These are phyloP conservation scores for Epinotia ramella DNA, from an alignment of 2,888 invertebrate genomes.

Conservation along the genomic window DNA sequence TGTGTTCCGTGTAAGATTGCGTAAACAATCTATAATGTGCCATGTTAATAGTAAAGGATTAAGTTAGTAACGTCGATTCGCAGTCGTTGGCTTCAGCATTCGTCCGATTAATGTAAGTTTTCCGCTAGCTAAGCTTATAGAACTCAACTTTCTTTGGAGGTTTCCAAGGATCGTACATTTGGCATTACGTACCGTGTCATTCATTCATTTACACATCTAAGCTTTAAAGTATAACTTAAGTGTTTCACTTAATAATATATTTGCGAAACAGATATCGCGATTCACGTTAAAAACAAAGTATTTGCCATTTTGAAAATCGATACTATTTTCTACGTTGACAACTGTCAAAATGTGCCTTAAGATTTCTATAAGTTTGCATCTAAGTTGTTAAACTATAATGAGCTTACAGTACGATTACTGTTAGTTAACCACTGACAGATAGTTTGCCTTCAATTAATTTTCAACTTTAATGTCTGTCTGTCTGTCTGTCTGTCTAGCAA, in stretches of 20 bases:
- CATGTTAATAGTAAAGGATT: neutral
- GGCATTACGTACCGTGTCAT: too few species aligned
- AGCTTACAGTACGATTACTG: too few species aligned
- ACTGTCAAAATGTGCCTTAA: conserved; percentile 18
- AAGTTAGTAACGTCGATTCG: neutral
- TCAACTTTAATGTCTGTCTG: too few species aligned
- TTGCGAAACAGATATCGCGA: neutral
- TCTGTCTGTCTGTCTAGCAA: too few species aligned
- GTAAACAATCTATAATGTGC: conserved; percentile 1
- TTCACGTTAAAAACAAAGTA: conserved; percentile 4
- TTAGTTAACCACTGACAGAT: too few species aligned
- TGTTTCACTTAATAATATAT: neutral
- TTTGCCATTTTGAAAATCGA: conserved; percentile 37
- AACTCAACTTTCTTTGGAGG: neutral
- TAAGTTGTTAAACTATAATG: neutral
- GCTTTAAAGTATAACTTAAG: too few species aligned
- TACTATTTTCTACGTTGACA: conserved; percentile 15
- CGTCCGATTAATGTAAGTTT: neutral
- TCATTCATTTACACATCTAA: too few species aligned
- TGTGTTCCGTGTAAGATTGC: neutral
- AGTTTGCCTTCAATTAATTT: too few species aligned
- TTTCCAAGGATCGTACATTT: neutral
- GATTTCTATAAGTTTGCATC: neutral
- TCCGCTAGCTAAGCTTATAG: neutral
- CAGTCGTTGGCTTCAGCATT: neutral